Evolutionary conservation across 2,888 invertebrate species (phyloP).

Genomic region (Trichogramma dendrolimi): DNA sequence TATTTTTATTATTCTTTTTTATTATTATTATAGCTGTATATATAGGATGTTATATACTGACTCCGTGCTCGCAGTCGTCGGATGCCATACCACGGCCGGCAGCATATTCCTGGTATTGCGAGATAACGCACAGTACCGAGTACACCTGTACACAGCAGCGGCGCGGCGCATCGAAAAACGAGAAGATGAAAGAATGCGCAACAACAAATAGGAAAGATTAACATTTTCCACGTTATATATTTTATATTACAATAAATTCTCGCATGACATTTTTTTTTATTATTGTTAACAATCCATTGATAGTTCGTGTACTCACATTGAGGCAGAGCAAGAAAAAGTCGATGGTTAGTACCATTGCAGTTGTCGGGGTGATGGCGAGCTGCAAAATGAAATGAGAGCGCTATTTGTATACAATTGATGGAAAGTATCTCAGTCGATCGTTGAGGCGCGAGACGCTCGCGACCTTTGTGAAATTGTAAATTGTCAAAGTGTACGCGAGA

Average conservation of each 20-base stretch:
- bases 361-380: conserved; percentile 69
- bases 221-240: too few relatives aligned
- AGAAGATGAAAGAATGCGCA: too few relatives aligned
- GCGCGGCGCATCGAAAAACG: not conserved
- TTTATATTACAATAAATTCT: too few relatives aligned
- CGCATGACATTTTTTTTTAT: not conserved
- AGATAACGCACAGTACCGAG: conserved; percentile 77
- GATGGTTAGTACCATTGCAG: conserved; percentile 70
- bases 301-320: conserved; percentile 65
- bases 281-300: not conserved
- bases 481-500: too few relatives aligned
- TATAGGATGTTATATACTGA: conserved; percentile 43
- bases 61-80: conserved; percentile 61
- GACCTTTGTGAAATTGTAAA: too few relatives aligned
- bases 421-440: too few relatives aligned
- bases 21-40: conserved; percentile 1
- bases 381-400: conserved; percentile 47
- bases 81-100: conserved; percentile 69
- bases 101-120: conserved; percentile 78
- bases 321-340: conserved; percentile 73
- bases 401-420: too few relatives aligned
- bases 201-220: too few relatives aligned
- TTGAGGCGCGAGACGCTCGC: too few relatives aligned
- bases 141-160: conserved; percentile 60
- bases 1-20: conserved; percentile 23